Evolutionary conservation across 2,113 vertebrate genomes (phyloP).

Genomic region (Bubo blakistoni): DNA sequence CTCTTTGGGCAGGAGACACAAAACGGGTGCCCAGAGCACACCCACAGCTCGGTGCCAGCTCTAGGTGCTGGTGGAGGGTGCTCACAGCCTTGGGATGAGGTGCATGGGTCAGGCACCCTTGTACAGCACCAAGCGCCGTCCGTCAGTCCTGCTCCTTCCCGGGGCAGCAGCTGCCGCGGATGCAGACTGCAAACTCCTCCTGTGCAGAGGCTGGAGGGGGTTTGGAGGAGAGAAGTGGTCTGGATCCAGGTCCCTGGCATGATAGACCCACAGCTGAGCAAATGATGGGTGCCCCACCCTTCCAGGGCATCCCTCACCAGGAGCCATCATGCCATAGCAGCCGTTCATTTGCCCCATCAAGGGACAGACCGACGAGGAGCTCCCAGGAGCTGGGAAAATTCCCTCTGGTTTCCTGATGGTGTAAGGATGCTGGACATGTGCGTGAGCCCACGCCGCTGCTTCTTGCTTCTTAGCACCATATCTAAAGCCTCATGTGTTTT

Average conservation of each 20-base stretch:
- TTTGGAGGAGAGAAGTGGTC: not conserved
- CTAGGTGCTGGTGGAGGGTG: accelerated
- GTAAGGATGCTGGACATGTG: accelerated
- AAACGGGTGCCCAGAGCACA: not conserved
- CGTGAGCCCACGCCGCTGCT: accelerated
- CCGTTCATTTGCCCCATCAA: not conserved
- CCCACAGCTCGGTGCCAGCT: accelerated
- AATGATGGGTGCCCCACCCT: not conserved
- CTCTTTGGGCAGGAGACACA: not conserved
- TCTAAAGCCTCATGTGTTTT: not conserved
- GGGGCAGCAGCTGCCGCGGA: not conserved
- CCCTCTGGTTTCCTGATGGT: not conserved
- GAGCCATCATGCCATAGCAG: not conserved
- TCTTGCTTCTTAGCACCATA: not conserved
- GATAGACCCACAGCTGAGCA: not conserved
- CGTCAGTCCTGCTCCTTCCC: accelerated
- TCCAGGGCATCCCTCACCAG: accelerated
- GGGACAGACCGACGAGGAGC: accelerated
- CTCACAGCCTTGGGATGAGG: not conserved
- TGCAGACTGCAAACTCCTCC: accelerated
- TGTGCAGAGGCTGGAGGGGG: not conserved
- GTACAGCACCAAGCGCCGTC: accelerated
- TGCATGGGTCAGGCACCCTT: not conserved
- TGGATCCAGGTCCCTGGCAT: not conserved
- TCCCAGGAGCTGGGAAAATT: not conserved